Evolutionary conservation across 2,797 vertebrate genomes (phyloP).

Genomic region (Danio aesculapii): DNA sequence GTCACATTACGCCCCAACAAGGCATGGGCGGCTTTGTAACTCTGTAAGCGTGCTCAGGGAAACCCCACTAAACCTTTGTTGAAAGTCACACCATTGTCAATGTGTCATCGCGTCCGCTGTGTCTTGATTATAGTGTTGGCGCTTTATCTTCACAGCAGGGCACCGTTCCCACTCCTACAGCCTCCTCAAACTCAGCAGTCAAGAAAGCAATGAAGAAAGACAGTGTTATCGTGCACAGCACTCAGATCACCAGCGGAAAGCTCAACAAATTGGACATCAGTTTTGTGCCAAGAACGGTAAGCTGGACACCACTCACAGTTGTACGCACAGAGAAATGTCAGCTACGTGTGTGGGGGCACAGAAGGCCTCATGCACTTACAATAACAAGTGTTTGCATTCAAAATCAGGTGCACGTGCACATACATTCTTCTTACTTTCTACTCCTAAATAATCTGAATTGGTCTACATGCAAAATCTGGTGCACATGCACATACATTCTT

Average conservation of each 20-base stretch:
- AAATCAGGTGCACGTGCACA: background rate
- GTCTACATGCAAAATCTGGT: too few relatives aligned
- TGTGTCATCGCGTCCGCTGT: conserved; percentile 41
- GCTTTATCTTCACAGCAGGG: conserved; percentile 59
- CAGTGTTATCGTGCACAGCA: conserved; percentile 78
- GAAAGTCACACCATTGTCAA: conserved; percentile 26
- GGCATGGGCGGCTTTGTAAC: background rate
- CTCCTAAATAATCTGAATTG: background rate
- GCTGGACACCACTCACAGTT: conserved; percentile 34
- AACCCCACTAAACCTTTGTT: conserved; percentile 29
- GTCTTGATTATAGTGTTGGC: conserved; percentile 42
- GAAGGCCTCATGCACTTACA: background rate
- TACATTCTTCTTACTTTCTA: background rate
- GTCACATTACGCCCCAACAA: conserved; percentile 59
- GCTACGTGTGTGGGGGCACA: conserved; percentile 3
- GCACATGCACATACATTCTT: too few relatives aligned
- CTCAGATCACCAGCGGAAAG: conserved; percentile 77
- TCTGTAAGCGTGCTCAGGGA: conserved; percentile 6
- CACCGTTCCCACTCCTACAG: conserved; percentile 11
- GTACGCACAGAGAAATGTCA: conserved; percentile 5
- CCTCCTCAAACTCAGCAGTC: conserved; percentile 38
- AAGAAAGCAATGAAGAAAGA: conserved; percentile 65
- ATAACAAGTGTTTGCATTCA: background rate
- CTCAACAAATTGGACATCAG: conserved; percentile 81
- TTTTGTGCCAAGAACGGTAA: conserved; percentile 86